Evolutionary conservation across 2,113 vertebrate genomes (phyloP).

Genomic region (Festucalex cinctus): DNA sequence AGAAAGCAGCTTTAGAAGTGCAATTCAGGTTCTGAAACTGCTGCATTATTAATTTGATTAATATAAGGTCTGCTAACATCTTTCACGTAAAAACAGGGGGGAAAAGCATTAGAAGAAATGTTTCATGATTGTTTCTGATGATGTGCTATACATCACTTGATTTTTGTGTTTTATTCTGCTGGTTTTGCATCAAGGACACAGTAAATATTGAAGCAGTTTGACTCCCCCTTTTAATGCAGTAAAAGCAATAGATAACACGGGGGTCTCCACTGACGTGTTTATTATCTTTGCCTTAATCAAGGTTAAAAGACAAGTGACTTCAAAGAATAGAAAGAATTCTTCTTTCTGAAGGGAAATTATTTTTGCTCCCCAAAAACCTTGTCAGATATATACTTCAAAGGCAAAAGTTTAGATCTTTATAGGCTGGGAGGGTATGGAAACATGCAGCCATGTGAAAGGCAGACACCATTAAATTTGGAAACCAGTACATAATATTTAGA

Average conservation of each 20-base stretch:
- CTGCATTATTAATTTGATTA: conserved; percentile 66
- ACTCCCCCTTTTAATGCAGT: background rate
- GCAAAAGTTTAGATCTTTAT: background rate
- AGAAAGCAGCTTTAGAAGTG: conserved; percentile 43
- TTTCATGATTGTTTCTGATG: background rate
- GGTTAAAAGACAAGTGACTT: conserved; percentile 19
- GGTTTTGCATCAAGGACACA: conserved; percentile 1
- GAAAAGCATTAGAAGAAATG: background rate
- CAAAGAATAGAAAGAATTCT: conserved; percentile 8
- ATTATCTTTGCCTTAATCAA: conserved; percentile 30
- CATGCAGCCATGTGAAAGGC: background rate
- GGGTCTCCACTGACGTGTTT: conserved; percentile 19
- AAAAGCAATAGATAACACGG: conserved; percentile 9
- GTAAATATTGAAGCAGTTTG: background rate
- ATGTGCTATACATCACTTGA: conserved; percentile 3
- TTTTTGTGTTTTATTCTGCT: conserved; percentile 15
- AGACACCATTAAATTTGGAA: background rate
- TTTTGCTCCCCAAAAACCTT: background rate
- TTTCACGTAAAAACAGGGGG: background rate
- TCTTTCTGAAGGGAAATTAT: background rate
- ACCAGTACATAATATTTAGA: background rate
- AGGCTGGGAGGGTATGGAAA: background rate
- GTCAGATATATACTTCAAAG: too few species aligned
- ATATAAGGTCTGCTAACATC: conserved; percentile 39
- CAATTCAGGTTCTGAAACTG: conserved; percentile 39